Conservation (phyloP, 2,797 vertebrate species). For the Apodemus agrarius region DNA sequence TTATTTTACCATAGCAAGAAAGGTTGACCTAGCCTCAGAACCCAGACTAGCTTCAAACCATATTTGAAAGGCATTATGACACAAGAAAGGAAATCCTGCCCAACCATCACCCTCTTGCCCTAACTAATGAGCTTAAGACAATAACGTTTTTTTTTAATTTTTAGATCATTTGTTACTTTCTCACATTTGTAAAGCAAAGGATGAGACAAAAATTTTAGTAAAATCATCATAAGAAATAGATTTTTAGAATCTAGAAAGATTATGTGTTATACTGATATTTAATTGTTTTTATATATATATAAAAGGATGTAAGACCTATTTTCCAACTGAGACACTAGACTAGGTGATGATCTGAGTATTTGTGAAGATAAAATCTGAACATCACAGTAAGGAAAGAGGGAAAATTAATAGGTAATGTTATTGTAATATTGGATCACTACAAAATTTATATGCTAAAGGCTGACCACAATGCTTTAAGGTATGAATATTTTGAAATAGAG, state of each 20-base stretch:
- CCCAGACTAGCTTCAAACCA: background rate
- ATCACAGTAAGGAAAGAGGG: background rate
- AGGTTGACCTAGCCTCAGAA: background rate
- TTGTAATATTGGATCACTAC: background rate
- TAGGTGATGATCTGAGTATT: background rate
- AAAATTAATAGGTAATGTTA: background rate
- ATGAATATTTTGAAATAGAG: background rate
- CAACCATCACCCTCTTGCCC: background rate
- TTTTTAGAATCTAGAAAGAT: background rate
- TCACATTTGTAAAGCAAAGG: background rate
- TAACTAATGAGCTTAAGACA: background rate
- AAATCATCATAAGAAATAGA: background rate
- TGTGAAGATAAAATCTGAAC: background rate
- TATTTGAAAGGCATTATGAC: background rate
- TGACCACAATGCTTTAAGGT: background rate
- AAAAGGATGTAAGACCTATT: background rate
- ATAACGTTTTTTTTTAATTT: background rate
- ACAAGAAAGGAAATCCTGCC: background rate
- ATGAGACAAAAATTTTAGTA: background rate
- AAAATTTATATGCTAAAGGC: background rate
- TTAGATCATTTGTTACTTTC: background rate
- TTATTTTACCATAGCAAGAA: background rate
- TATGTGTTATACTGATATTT: background rate
- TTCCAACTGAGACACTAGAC: background rate
- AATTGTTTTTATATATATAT: background rate